Evolutionary conservation across 2,797 vertebrate genomes (phyloP).

Genomic region (Oreonectes daqikongensis): DNA sequence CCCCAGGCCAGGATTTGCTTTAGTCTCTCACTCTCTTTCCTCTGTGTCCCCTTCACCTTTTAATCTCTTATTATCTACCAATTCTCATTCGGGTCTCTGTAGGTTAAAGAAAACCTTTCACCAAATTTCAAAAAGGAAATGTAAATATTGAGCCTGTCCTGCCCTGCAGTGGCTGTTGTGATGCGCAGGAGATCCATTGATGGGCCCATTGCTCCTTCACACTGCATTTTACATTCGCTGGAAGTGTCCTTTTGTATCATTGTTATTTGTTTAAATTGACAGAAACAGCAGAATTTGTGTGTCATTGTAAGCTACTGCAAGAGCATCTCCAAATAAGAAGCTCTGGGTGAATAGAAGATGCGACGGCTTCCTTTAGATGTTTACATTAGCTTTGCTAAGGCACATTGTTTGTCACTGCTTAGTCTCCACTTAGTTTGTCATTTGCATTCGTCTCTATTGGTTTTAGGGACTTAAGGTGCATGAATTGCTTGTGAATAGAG

Average conservation of each 20-base stretch:
- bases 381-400: constrained; percentile 64
- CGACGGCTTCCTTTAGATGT: constrained; percentile 59
- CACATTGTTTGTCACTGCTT: constrained; percentile 51
- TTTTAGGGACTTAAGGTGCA: constrained; percentile 50
- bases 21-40: constrained; percentile 73
- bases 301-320: constrained; percentile 73
- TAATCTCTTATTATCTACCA: constrained; percentile 82
- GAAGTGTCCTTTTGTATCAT: constrained; percentile 72
- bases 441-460: constrained; percentile 58
- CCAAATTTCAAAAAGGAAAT: constrained; percentile 77
- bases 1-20: constrained; percentile 85
- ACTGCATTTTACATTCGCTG: constrained; percentile 72
- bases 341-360: constrained; percentile 69
- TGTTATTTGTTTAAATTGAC: constrained; percentile 78
- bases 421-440: constrained; percentile 51
- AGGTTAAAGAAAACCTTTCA: constrained; percentile 79
- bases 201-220: constrained; percentile 64
- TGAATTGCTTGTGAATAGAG: constrained; percentile 3
- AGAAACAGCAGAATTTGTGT: constrained; percentile 66
- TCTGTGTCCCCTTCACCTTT: constrained; percentile 78
- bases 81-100: constrained; percentile 76
- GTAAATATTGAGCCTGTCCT: constrained; percentile 80
- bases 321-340: constrained; percentile 72
- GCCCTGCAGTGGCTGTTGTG: constrained; percentile 72
- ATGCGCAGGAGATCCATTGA: constrained; percentile 72